Base-by-base conservation (phyloP, 1,140 invertebrate genomes). In the Homalodisca vitripennis region DNA sequence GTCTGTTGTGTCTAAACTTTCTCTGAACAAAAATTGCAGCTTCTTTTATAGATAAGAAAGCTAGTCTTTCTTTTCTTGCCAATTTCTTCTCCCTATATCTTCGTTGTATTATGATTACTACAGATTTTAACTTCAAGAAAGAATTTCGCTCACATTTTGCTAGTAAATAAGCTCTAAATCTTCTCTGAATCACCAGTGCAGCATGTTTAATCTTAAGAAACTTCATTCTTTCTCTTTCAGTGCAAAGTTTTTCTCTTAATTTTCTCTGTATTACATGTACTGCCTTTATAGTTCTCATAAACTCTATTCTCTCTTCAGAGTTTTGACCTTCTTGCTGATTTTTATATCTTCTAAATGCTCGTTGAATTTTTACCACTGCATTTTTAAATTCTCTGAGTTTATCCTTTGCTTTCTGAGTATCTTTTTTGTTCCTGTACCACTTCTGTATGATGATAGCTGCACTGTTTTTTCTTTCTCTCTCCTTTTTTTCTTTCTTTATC, bases 101-200 rank as follows among this genome's bases (percentile, higher is more conserved):
- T 71, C 73, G 67, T 67, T 77, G 73, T 62, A 76, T 74, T 62
- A 47, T 73, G 13, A 66, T 69, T 29, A 77, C 78, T 10, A 81
- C 76, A 17, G 73, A 71, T 69, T 77, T 78, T 22, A 81, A 72
- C 46, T 74, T 48, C 69, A 62, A 76, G 72, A 66, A 79, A 73
- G 70, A 72, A 75, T 13, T 71, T 46, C 51, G 73, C 72, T 62
- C 73, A 72, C 26, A 27, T 73, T 70, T 75, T 70, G 70, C 70
- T 2, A 22, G 1, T 2, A 24, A 22, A 27, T 34, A 41, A 71
- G 69, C 72, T 34, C 80, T 81, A 79, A 82, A 86, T 80, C 80
- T 79, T 75, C 73, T 74, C 74, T 89, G 86, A 26, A 89, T 86
- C 26, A 75, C 75, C 29, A 75, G 82, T 0, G 84, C 84, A 1